Conservation (phyloP, 2,797 vertebrate genomes). For the Phoeniculus purpureus region DNA sequence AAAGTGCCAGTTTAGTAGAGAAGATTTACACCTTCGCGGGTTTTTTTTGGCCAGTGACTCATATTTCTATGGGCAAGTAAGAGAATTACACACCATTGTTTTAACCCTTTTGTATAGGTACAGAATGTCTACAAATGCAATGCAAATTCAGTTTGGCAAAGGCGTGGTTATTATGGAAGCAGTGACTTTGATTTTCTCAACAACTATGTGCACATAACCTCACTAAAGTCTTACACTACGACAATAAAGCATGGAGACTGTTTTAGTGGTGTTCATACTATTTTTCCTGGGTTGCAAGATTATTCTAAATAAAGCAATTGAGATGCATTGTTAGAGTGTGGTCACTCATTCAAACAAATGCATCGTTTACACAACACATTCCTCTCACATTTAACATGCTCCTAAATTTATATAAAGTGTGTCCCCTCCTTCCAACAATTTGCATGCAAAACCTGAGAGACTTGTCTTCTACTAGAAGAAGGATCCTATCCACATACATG, state of each 20-base stretch:
- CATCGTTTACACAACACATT: neutral
- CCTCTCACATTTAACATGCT: neutral
- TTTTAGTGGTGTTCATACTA: neutral
- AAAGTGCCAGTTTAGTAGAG: neutral
- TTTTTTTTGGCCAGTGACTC: neutral
- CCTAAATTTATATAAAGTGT: neutral
- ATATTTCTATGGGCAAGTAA: neutral
- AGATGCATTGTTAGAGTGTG: neutral
- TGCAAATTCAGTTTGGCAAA: neutral
- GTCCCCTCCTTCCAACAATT: neutral
- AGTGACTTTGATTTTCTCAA: neutral
- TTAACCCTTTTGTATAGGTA: neutral
- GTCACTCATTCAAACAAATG: conserved; percentile 12
- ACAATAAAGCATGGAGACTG: neutral
- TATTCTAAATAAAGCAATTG: conserved; percentile 8
- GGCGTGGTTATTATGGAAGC: neutral
- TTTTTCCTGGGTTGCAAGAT: neutral
- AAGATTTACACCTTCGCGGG: neutral
- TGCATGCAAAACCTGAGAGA: neutral
- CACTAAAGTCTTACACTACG: neutral
- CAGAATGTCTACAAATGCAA: neutral
- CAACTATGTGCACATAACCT: neutral
- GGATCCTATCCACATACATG: neutral
- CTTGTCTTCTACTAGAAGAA: neutral
- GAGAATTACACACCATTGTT: neutral